Conservation (phyloP, 2,797 vertebrate genomes). For the Morelia viridis region DNA sequence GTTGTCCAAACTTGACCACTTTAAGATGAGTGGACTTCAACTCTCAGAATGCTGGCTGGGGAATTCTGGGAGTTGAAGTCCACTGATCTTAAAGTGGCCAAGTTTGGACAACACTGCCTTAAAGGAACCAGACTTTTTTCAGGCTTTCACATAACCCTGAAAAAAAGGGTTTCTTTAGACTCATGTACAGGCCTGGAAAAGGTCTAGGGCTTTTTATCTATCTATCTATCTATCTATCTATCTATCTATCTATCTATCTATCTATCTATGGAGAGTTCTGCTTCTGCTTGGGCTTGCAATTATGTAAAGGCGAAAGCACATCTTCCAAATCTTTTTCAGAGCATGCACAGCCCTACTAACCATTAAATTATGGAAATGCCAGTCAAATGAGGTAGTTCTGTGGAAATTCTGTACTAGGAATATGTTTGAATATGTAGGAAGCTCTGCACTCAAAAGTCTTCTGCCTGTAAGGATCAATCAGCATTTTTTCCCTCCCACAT, state of each 20-base stretch:
- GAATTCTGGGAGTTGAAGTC: no score
- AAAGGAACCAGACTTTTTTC: neutral
- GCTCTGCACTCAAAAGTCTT: neutral
- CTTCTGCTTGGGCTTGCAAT: neutral
- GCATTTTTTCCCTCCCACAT: neutral
- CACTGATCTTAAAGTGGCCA: no score
- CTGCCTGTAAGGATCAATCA: neutral
- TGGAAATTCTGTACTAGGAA: neutral
- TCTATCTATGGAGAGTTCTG: neutral
- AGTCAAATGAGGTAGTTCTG: neutral
- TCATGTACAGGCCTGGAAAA: neutral
- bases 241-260: no score
- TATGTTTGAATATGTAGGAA: neutral
- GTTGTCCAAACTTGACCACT: no score
- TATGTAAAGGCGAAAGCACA: neutral
- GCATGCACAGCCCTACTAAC: neutral
- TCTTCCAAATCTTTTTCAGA: neutral
- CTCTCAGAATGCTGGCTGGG: no score
- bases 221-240: no score
- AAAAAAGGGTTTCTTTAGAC: neutral
- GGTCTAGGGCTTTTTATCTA: neutral
- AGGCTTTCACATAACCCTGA: neutral
- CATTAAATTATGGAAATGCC: neutral
- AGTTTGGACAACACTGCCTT: neutral
- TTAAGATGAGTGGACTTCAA: no score